Percentiles rank a stretch among this genome's conserved stretches.
These are phyloP conservation scores for Callospermophilus lateralis DNA, from an alignment of 2,113 vertebrate genomes.

Conservation along the genomic window DNA sequence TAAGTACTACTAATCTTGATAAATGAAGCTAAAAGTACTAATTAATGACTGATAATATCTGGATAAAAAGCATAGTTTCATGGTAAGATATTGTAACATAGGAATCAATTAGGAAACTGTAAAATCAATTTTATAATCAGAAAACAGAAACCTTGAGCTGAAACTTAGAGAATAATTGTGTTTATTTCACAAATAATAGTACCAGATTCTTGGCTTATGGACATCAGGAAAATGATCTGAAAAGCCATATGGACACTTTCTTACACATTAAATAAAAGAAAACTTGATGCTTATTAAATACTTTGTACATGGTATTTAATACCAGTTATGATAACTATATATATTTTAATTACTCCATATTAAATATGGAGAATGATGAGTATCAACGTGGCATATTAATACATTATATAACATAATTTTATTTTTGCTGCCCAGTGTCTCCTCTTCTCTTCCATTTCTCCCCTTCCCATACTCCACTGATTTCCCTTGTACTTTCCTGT, in stretches of 20 bases:
- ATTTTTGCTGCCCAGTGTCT: background rate
- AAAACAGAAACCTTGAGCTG: background rate
- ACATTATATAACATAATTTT: background rate
- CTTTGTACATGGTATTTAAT: background rate
- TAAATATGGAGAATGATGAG: background rate
- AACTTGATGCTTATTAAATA: background rate
- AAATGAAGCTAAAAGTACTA: background rate
- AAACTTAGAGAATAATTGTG: constrained; percentile 57
- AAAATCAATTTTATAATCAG: background rate
- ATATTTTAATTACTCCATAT: background rate
- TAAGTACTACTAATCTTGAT: background rate
- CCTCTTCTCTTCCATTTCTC: background rate
- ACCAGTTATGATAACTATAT: background rate
- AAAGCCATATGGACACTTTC: constrained; percentile 42
- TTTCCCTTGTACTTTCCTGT: background rate
- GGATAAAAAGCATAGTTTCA: background rate
- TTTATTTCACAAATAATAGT: constrained; percentile 68
- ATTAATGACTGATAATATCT: constrained; percentile 30
- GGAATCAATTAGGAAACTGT: constrained; percentile 11
- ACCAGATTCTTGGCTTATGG: constrained; percentile 70
- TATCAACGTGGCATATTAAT: background rate
- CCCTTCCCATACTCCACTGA: background rate
- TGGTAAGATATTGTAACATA: constrained; percentile 21
- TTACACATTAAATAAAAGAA: background rate
- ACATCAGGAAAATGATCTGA: constrained; percentile 79